A percentile compares a stretch with the other conserved stretches of the same genome.
phyloP scores from a whole-genome alignment of 2,113 vertebrate genomes.

The Alectura lathami region DNA sequence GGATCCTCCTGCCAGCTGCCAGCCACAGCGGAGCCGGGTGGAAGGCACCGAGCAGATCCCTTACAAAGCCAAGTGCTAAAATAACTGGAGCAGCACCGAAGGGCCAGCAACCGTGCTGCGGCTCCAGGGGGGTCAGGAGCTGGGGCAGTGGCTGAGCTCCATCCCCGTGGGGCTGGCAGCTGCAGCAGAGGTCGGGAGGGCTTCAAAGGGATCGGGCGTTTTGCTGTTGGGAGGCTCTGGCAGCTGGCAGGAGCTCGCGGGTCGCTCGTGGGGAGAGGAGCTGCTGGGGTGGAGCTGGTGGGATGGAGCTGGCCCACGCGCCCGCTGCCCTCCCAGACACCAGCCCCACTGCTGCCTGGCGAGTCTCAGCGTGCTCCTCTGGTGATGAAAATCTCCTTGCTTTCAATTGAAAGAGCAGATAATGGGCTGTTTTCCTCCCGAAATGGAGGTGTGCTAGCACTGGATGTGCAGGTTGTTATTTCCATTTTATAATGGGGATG shows the following conservation, averaged over 20 bases:
- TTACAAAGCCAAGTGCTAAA: background rate
- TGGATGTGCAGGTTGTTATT: background rate
- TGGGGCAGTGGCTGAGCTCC: background rate
- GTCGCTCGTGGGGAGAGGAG: background rate
- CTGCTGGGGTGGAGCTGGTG: background rate
- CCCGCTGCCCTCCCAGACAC: rapidly evolving
- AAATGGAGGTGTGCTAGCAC: slow-evolving; percentile 2
- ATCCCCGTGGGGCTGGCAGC: slow-evolving; percentile 35
- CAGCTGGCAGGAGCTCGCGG: background rate
- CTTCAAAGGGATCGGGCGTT: background rate
- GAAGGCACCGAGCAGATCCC: background rate
- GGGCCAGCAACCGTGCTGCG: rapidly evolving
- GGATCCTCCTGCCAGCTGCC: background rate
- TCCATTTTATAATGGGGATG: background rate
- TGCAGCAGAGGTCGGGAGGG: background rate
- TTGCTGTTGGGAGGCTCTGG: background rate
- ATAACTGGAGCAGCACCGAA: slow-evolving; percentile 20
- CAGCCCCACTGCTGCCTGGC: background rate
- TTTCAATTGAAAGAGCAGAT: slow-evolving; percentile 27
- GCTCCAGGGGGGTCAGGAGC: background rate
- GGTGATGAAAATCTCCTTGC: slow-evolving; percentile 19
- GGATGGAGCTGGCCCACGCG: background rate
- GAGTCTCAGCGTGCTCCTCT: background rate
- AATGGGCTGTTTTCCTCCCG: slow-evolving; percentile 48
- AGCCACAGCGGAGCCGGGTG: background rate